Conservation (phyloP, 2,888 invertebrate species). For the Lasioglossum calceatum region DNA sequence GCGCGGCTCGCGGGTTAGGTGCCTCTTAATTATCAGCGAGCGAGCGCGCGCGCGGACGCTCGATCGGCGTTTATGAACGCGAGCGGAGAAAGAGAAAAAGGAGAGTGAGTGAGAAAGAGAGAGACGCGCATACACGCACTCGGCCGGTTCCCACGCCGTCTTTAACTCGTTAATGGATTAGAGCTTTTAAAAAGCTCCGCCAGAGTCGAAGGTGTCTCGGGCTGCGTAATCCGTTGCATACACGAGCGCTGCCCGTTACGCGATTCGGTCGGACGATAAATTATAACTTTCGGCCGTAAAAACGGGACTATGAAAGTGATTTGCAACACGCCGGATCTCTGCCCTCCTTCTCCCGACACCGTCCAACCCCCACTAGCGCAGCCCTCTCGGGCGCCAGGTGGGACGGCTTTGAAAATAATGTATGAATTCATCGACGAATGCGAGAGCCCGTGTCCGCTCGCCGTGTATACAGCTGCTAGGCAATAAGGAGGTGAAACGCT, state of each 20-base stretch:
- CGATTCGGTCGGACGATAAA: conserved; percentile 72
- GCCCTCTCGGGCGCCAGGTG: conserved; percentile 13
- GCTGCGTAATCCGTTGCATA: conserved; percentile 66
- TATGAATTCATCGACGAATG: conserved; percentile 63
- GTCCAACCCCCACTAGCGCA: neutral
- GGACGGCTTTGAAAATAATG: conserved; percentile 54
- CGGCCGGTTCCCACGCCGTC: conserved; percentile 72
- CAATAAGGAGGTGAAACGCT: conserved; percentile 55
- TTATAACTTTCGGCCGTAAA: conserved; percentile 78
- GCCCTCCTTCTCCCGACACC: neutral
- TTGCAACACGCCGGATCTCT: conserved; percentile 67
- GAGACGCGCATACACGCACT: conserved; percentile 42
- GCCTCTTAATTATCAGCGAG: conserved; percentile 57
- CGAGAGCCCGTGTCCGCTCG: conserved; percentile 55
- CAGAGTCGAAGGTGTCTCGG: conserved; percentile 50
- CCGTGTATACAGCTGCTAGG: conserved; percentile 41
- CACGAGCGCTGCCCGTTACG: conserved; percentile 55
- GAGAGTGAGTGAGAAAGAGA: neutral
- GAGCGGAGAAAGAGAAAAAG: neutral
- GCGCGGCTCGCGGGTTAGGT: conserved; percentile 11
- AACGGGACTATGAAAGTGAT: conserved; percentile 79
- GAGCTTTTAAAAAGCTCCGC: conserved; percentile 67
- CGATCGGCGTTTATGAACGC: conserved; percentile 47
- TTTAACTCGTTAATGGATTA: conserved; percentile 72
- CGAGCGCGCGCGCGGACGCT: conserved; percentile 28